phyloP scores from a whole-genome alignment of 2,888 invertebrate species.

The Theristus sp. region DNA sequence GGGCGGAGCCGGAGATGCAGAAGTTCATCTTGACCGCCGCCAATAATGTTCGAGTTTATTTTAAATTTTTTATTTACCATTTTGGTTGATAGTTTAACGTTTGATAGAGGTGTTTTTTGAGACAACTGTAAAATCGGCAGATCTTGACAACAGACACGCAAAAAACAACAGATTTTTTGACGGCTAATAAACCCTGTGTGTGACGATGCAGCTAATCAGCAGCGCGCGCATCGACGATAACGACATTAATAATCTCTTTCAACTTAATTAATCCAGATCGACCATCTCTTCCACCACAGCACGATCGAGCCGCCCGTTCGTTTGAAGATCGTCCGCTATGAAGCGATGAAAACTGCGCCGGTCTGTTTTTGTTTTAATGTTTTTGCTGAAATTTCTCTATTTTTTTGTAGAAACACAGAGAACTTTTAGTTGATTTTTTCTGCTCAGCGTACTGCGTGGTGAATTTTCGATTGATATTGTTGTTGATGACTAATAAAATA shows the following conservation, averaged over 20 bases:
- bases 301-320: constrained; percentile 17
- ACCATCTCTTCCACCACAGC: constrained; percentile 18
- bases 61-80: background rate
- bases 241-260: background rate
- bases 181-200: too few relatives aligned
- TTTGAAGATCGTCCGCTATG: constrained; percentile 18
- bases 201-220: background rate
- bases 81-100: background rate
- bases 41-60: constrained; percentile 17
- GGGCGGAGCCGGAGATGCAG: constrained; percentile 18
- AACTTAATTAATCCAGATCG: constrained; percentile 14
- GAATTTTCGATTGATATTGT: too few relatives aligned
- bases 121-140: too few relatives aligned
- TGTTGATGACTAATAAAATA: too few relatives aligned
- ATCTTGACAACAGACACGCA: too few relatives aligned
- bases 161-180: too few relatives aligned
- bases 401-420: background rate
- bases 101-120: background rate
- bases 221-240: too few relatives aligned
- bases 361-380: constrained; percentile 9
- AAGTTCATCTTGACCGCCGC: constrained; percentile 22
- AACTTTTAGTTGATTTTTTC: background rate
- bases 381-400: background rate
- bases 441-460: too few relatives aligned
- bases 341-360: constrained; percentile 18